Conservation (phyloP, 2,888 invertebrate species). For the Synanthedon vespiformis region DNA sequence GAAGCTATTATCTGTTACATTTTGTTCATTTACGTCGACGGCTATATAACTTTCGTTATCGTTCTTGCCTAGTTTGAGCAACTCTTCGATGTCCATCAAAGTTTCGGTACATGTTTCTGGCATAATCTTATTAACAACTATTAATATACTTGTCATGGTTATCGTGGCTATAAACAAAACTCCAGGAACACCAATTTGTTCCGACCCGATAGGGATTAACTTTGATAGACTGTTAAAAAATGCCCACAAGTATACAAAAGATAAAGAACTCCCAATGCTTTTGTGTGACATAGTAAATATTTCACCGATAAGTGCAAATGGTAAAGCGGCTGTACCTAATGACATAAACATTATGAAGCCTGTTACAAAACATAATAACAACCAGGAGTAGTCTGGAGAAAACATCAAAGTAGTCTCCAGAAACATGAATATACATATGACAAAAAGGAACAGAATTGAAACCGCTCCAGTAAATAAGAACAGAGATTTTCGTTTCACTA, state of each 20-base stretch:
- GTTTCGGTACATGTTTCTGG: constrained; percentile 14
- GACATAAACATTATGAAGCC: constrained; percentile 19
- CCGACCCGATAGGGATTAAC: constrained; percentile 9
- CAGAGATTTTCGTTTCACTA: constrained; percentile 13
- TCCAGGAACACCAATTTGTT: constrained; percentile 9
- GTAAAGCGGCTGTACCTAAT: constrained; percentile 16
- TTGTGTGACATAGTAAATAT: constrained; percentile 19
- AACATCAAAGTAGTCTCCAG: constrained; percentile 13
- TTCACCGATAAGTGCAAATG: constrained; percentile 15
- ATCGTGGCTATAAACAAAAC: constrained; percentile 8
- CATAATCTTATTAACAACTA: constrained; percentile 11
- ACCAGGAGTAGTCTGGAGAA: constrained; percentile 14
- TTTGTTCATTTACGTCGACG: constrained; percentile 7
- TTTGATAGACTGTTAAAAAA: constrained; percentile 15
- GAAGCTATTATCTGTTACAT: constrained; percentile 7
- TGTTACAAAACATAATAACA: constrained; percentile 12
- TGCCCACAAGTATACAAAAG: constrained; percentile 17
- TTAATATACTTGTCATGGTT: constrained; percentile 10
- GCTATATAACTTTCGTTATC: constrained; percentile 6
- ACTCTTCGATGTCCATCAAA: constrained; percentile 13
- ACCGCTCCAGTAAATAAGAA: constrained; percentile 15
- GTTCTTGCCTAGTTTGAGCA: constrained; percentile 6
- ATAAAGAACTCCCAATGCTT: constrained; percentile 17
- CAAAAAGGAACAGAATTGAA: constrained; percentile 12
- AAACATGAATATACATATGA: constrained; percentile 10